Base-by-base conservation (phyloP, 2,113 vertebrate species). In the Cyrtonyx montezumae region DNA sequence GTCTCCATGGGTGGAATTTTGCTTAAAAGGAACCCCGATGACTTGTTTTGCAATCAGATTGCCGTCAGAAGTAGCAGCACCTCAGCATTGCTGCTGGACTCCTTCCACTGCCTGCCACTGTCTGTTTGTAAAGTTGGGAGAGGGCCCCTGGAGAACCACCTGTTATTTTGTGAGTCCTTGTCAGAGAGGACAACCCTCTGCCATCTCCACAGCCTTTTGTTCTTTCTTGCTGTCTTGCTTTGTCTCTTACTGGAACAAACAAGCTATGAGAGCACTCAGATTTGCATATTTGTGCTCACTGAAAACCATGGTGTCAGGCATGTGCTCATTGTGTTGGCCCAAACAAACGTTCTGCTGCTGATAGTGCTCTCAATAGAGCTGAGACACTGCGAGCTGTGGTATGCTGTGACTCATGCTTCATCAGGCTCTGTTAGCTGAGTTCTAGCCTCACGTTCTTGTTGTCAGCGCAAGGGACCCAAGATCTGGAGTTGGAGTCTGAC, bases 401-500 rank as follows among this genome's bases (percentile, higher is more conserved):
- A 46, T 89, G 91, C 85, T 91, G 78, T 93, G 92, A 73, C 94
- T 96, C 91, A 65, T 67, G 67, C 59, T 92, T 91, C 71, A 75
- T 90, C 69, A 84, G 26, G 36, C 85, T 92, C 70, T 82, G 32
- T 69, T 85, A 70, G 87, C 82, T 82, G 34, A 36, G 34, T 84
- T 94, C 74, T 58, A 82, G 88, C 43, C 46, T n/a, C 70, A 30
- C 26, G 30, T 30, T 30, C 74, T 77, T 23, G 28, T 58, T 75
- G 79, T 58, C 58, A 79, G 53, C 0, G 0, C 43, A 45, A 83
- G 75, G 51, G 56, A 79, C 55, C 63, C 53, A 51, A 18, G 42
- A 49, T 84, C 67, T 43, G n/a, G n/a, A n/a, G n/a, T n/a, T n/a
- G n/a, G n/a, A n/a, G n/a, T n/a, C n/a, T n/a, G n/a, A n/a, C n/a